Evolutionary conservation across 2,113 vertebrate genomes (phyloP).

Genomic region (Genyomyrus donnyi): DNA sequence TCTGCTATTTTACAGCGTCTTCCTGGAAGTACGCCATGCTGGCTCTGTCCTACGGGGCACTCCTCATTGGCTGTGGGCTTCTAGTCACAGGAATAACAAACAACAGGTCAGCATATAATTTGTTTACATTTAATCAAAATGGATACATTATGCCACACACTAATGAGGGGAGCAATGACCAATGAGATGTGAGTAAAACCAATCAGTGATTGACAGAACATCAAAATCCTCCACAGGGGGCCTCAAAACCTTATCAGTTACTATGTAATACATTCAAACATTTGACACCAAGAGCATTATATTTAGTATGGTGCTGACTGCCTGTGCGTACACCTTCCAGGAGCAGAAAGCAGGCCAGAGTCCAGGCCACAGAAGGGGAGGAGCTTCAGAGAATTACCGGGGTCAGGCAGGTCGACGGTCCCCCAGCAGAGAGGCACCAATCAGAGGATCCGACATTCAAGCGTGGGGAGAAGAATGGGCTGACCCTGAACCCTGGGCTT

Average conservation of each 20-base stretch:
- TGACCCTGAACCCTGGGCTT: slow-evolving; percentile 45
- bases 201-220: not conserved
- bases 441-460: slow-evolving; percentile 52
- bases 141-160: not conserved
- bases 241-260: not conserved
- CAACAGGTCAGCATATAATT: slow-evolving; percentile 67
- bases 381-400: slow-evolving; percentile 43
- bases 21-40: slow-evolving; percentile 73
- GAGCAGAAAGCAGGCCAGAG: slow-evolving; percentile 56
- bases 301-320: not conserved
- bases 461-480: slow-evolving; percentile 63
- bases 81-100: slow-evolving; percentile 60
- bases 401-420: slow-evolving; percentile 32
- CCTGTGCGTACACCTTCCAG: slow-evolving; percentile 44
- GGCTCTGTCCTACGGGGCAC: slow-evolving; percentile 48
- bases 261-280: not conserved
- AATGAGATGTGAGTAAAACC: not conserved
- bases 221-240: not conserved
- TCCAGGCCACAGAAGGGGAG: not conserved
- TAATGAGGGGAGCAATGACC: not conserved
- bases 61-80: slow-evolving; percentile 68
- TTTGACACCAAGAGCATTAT: no score
- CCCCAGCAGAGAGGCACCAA: slow-evolving; percentile 17
- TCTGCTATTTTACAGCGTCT: slow-evolving; percentile 52
- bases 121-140: not conserved